These are phyloP conservation scores for Polyergus mexicanus DNA, from an alignment of 1,140 invertebrate genomes.

Conservation along the genomic window DNA sequence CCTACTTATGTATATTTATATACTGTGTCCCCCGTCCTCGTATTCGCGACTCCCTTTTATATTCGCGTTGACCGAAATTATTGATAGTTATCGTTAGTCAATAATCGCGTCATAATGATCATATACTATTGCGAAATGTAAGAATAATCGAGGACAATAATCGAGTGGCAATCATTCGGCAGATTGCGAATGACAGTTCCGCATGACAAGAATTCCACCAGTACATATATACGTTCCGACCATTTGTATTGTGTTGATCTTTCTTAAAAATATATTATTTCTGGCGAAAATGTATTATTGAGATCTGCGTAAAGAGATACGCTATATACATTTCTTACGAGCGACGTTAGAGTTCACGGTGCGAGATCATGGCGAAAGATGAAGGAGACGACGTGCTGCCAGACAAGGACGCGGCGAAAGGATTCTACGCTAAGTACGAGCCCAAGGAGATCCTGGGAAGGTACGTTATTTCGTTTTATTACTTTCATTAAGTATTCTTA, in stretches of 20 bases:
- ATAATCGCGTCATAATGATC: too few species aligned
- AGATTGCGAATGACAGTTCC: conserved; percentile 48
- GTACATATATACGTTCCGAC: not conserved
- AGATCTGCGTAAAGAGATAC: not conserved
- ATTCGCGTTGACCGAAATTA: too few species aligned
- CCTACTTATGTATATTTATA: too few species aligned
- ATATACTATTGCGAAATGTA: too few species aligned
- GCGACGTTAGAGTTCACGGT: not conserved
- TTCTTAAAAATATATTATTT: not conserved
- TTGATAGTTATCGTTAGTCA: too few species aligned
- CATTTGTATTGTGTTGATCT: not conserved
- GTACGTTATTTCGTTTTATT: conserved; percentile 87
- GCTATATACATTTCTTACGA: conserved; percentile 14
- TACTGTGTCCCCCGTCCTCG: too few species aligned
- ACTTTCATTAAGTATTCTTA: conserved; percentile 14
- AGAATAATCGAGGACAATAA: too few species aligned
- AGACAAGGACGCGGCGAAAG: conserved; percentile 95
- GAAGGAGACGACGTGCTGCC: conserved; percentile 94
- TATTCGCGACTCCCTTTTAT: too few species aligned
- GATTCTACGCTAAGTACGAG: conserved; percentile 99
- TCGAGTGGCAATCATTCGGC: not conserved
- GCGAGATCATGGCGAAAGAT: conserved; percentile 90
- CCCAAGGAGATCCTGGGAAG: conserved; percentile 99
- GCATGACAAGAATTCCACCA: conserved; percentile 12
- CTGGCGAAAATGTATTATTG: not conserved